A percentile compares a stretch with the other conserved stretches of the same genome.
Conservation (phyloP, 2,113 vertebrate genomes). For the Orientallactaga bullata region DNA sequence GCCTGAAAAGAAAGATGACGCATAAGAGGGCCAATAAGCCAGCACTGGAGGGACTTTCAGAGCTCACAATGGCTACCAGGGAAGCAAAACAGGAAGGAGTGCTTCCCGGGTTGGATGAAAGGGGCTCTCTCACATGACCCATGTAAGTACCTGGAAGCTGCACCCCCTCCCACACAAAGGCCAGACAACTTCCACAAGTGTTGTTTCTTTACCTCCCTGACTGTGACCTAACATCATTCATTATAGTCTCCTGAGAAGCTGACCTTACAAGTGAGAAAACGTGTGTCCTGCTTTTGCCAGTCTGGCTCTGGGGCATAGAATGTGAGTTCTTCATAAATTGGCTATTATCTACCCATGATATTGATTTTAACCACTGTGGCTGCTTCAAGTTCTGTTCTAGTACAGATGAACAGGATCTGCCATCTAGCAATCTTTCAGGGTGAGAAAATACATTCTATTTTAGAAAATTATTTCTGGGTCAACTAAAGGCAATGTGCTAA, state of each 20-base stretch:
- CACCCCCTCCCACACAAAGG: conserved; percentile 24
- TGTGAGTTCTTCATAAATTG: background rate
- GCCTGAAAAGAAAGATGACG: conserved; percentile 26
- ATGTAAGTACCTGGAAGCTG: conserved; percentile 50
- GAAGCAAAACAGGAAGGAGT: conserved; percentile 79
- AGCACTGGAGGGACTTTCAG: conserved; percentile 55
- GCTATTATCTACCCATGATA: background rate
- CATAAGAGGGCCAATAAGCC: background rate
- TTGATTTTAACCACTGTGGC: background rate
- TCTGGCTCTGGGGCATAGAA: background rate
- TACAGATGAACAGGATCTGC: background rate
- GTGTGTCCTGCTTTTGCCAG: conserved; percentile 13
- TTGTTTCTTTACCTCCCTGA: background rate
- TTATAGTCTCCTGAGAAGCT: background rate
- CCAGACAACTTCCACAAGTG: conserved; percentile 57
- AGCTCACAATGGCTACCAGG: background rate
- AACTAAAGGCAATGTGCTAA: background rate
- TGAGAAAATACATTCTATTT: background rate
- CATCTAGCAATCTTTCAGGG: background rate
- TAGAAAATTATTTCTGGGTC: background rate
- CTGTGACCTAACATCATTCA: conserved; percentile 57
- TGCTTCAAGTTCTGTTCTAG: background rate
- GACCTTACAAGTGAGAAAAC: conserved; percentile 8
- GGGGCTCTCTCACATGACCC: conserved; percentile 28
- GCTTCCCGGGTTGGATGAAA: conserved; percentile 70